phyloP scores from a whole-genome alignment of 2,113 vertebrate genomes.

The Oryzias javanicus region DNA sequence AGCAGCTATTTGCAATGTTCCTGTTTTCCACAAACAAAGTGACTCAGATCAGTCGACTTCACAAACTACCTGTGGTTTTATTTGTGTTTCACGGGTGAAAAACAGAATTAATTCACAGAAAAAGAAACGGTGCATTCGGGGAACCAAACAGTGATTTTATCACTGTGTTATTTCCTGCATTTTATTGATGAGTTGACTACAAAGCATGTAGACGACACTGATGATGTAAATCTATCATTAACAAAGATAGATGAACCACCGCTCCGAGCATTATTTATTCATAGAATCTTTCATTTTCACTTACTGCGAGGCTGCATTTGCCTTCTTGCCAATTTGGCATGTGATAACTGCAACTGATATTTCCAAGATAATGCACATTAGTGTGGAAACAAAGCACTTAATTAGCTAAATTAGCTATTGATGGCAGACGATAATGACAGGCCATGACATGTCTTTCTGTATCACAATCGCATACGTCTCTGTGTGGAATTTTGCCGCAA shows the following conservation, averaged over 20 bases:
- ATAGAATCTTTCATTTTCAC: conserved; percentile 13
- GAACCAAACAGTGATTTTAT: conserved; percentile 24
- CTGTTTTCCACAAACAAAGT: background rate
- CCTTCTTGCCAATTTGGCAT: background rate
- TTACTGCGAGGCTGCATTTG: conserved; percentile 13
- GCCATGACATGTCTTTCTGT: background rate
- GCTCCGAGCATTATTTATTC: conserved; percentile 17
- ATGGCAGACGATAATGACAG: conserved; percentile 1
- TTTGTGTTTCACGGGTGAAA: background rate
- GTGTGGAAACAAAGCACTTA: background rate
- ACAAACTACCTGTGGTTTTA: background rate
- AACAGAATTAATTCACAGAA: background rate
- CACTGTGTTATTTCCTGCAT: conserved; percentile 29
- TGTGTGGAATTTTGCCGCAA: background rate
- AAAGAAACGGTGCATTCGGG: conserved; percentile 9
- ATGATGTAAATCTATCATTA: conserved; percentile 27
- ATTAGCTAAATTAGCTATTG: background rate
- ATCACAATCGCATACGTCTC: background rate
- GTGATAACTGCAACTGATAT: background rate
- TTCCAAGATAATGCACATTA: conserved; percentile 1
- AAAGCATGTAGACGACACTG: conserved; percentile 22
- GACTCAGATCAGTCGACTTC: background rate
- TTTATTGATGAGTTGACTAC: conserved; percentile 27
- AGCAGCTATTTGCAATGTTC: background rate
- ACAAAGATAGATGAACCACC: conserved; percentile 21